Evolutionary conservation across 2,113 vertebrate species (phyloP).

Genomic region (Gila orcuttii): DNA sequence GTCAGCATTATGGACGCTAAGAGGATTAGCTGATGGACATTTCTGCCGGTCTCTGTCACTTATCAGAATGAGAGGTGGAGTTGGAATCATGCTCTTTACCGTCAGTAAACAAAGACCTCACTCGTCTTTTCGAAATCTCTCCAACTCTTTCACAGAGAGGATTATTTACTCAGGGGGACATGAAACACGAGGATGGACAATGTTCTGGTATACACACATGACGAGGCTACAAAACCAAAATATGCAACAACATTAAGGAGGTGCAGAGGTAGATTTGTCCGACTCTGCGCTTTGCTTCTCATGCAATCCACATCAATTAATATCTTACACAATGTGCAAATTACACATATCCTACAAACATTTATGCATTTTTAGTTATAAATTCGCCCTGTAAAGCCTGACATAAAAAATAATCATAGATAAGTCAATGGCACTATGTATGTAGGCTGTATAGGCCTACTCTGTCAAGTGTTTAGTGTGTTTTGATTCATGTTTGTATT

Average conservation of each 20-base stretch:
- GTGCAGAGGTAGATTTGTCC: not conserved
- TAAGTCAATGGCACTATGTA: too few relatives aligned
- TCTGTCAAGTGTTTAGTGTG: too few relatives aligned
- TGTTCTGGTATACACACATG: slow-evolving; percentile 68
- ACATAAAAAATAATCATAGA: too few relatives aligned
- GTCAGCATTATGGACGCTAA: slow-evolving; percentile 79
- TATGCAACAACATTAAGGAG: slow-evolving; percentile 62
- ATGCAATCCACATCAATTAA: too few relatives aligned
- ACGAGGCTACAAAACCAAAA: slow-evolving; percentile 64
- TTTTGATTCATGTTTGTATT: too few relatives aligned
- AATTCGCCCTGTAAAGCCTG: too few relatives aligned
- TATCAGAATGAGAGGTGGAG: slow-evolving; percentile 76
- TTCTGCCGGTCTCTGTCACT: slow-evolving; percentile 75
- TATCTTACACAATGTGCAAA: too few relatives aligned
- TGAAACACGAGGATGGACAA: slow-evolving; percentile 50
- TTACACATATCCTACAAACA: too few relatives aligned
- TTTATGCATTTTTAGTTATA: too few relatives aligned
- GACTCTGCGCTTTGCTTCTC: too few relatives aligned
- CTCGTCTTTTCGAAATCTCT: slow-evolving; percentile 54
- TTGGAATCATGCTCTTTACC: slow-evolving; percentile 53
- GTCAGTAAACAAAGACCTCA: not conserved
- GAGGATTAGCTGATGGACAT: slow-evolving; percentile 81
- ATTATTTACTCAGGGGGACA: slow-evolving; percentile 51
- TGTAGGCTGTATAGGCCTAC: too few relatives aligned
- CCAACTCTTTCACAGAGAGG: slow-evolving; percentile 54